Conservation (phyloP, 2,888 invertebrate genomes). For the Pristionchus arcanus region DNA sequence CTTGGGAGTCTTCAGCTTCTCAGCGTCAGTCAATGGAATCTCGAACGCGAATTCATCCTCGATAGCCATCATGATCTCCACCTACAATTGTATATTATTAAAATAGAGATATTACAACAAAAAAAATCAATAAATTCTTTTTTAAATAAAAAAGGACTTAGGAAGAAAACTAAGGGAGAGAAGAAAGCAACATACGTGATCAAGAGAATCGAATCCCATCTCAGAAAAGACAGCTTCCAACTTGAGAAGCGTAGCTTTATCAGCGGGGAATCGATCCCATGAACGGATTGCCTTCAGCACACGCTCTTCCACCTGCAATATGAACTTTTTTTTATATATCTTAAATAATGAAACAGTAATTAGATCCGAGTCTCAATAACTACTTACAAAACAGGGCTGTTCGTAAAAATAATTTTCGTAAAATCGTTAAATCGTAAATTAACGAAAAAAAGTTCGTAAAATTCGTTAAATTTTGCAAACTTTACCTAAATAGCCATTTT, state of each 20-base stretch:
- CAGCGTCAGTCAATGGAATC: conserved; percentile 68
- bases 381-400: no score
- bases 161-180: no score
- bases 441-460: no score
- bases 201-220: conserved; percentile 71
- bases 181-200: conserved; percentile 64
- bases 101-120: not conserved
- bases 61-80: conserved; percentile 99
- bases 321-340: not conserved
- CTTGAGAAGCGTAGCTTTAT: conserved; percentile 63
- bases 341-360: no score
- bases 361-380: no score
- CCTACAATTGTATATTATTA: conserved; percentile 80
- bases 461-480: no score
- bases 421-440: no score
- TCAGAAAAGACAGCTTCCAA: conserved; percentile 67
- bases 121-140: no score
- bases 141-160: no score
- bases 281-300: conserved; percentile 77
- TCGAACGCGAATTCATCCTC: conserved; percentile 93
- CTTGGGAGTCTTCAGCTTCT: conserved; percentile 65
- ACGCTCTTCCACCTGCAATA: conserved; percentile 74
- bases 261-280: conserved; percentile 78
- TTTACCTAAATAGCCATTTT: no score
- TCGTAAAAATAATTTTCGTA: no score